Conservation (phyloP, 2,113 vertebrate genomes). For the Paralichthys olivaceus region DNA sequence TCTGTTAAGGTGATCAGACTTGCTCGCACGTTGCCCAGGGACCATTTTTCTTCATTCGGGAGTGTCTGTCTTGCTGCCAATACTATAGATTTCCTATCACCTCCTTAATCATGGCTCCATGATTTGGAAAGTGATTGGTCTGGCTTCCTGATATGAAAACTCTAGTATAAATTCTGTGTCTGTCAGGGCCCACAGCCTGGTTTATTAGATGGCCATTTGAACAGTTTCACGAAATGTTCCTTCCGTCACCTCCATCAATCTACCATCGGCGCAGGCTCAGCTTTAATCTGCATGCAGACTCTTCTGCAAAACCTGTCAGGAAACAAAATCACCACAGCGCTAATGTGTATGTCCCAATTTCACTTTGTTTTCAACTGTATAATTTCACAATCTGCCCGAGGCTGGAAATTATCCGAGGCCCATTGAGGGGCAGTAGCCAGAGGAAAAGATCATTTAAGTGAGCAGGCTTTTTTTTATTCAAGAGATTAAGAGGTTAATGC, state of each 20-base stretch:
- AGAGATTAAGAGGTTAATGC: slow-evolving; percentile 16
- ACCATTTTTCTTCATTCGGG: slow-evolving; percentile 80
- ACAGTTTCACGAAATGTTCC: slow-evolving; percentile 43
- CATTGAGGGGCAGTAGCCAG: background rate
- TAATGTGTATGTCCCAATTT: slow-evolving; percentile 43
- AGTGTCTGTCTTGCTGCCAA: slow-evolving; percentile 66
- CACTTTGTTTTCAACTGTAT: slow-evolving; percentile 42
- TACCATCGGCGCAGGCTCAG: background rate
- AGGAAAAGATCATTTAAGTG: slow-evolving; percentile 26
- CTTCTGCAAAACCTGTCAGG: slow-evolving; percentile 34
- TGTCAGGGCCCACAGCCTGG: slow-evolving; percentile 38
- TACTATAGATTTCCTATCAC: slow-evolving; percentile 79
- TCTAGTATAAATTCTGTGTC: slow-evolving; percentile 52
- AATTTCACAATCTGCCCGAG: slow-evolving; percentile 49
- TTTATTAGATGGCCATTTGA: slow-evolving; percentile 59
- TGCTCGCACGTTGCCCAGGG: slow-evolving; percentile 50
- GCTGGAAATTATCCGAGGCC: slow-evolving; percentile 41
- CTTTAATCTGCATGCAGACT: slow-evolving; percentile 44
- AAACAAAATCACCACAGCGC: slow-evolving; percentile 29
- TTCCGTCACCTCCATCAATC: slow-evolving; percentile 24
- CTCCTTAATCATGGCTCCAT: slow-evolving; percentile 66
- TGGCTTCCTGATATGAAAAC: slow-evolving; percentile 63
- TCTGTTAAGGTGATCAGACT: slow-evolving; percentile 78
- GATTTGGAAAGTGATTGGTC: slow-evolving; percentile 72
- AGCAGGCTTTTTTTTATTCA: slow-evolving; percentile 27